Evolutionary conservation across 2,888 invertebrate genomes (phyloP).

Genomic region (Scrobipalpa costella): DNA sequence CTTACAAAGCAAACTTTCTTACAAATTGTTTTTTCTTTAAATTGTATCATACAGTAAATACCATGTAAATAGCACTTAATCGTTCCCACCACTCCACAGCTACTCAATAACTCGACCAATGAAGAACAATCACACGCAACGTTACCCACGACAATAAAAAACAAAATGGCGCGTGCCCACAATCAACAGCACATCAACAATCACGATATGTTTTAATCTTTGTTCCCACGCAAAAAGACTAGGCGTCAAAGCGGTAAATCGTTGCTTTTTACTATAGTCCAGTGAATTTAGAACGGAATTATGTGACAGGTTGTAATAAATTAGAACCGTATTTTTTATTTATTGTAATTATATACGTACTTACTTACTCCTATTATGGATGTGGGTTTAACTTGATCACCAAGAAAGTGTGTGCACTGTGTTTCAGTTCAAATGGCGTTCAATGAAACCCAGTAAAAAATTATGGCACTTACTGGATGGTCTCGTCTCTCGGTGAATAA

Average conservation of each 20-base stretch:
- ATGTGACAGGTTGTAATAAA: not conserved
- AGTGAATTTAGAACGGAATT: not conserved
- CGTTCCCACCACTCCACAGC: not conserved
- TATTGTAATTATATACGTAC: too few species aligned
- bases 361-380: too few species aligned
- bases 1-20: too few species aligned
- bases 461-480: too few species aligned
- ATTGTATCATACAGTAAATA: not conserved
- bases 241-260: conserved; percentile 47
- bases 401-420: too few species aligned
- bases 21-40: too few species aligned
- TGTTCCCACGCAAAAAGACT: conserved; percentile 26
- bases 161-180: conserved; percentile 46
- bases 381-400: too few species aligned
- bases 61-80: not conserved
- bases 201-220: conserved; percentile 31
- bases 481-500: too few species aligned
- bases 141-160: conserved; percentile 61
- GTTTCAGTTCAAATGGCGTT: too few species aligned
- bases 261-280: not conserved
- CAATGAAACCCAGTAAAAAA: too few species aligned
- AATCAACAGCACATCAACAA: conserved; percentile 5
- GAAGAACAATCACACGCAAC: conserved; percentile 60
- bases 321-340: conserved; percentile 37
- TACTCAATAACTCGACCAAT: conserved; percentile 41